Evolutionary conservation across 2,797 vertebrate species (phyloP).

Genomic region (Eulemur rubriventer): DNA sequence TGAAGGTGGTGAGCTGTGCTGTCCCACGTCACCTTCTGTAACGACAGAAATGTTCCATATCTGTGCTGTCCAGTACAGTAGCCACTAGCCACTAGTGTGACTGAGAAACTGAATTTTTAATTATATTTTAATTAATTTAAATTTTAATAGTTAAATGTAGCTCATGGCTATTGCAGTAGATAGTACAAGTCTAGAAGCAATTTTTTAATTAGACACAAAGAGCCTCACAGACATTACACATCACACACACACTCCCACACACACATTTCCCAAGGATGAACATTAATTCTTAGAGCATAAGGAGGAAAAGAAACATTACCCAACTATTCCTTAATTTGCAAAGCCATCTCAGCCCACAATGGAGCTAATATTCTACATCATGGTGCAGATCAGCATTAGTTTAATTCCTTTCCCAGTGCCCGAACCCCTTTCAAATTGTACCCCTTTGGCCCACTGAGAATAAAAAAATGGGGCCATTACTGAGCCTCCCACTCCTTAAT

Average conservation of each 20-base stretch:
- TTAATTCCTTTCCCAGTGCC: conserved; percentile 56
- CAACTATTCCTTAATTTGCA: conserved; percentile 55
- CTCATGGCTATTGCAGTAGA: neutral
- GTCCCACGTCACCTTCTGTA: neutral
- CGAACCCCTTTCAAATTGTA: conserved; percentile 51
- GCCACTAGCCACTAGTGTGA: neutral
- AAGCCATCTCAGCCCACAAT: conserved; percentile 53
- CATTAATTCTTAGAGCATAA: conserved; percentile 48
- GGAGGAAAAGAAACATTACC: conserved; percentile 52
- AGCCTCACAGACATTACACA: neutral
- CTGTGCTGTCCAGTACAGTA: neutral
- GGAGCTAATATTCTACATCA: conserved; percentile 54
- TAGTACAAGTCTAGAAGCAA: neutral
- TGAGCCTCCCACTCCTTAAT: conserved; percentile 60
- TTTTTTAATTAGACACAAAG: conserved; percentile 44
- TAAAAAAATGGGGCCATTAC: conserved; percentile 63
- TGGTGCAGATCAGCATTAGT: conserved; percentile 2
- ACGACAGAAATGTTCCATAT: neutral
- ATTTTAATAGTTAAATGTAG: neutral
- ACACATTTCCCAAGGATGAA: neutral
- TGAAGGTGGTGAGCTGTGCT: neutral
- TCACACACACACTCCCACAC: too few species aligned
- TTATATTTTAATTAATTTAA: conserved; percentile 49
- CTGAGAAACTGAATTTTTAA: conserved; percentile 11
- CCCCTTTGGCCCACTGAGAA: conserved; percentile 68